Percentiles rank a stretch among this genome's conserved stretches.
These are phyloP conservation scores for human (Homo sapiens) DNA, from an alignment of 2,113 vertebrate genomes.

Conservation along the genomic window DNA sequence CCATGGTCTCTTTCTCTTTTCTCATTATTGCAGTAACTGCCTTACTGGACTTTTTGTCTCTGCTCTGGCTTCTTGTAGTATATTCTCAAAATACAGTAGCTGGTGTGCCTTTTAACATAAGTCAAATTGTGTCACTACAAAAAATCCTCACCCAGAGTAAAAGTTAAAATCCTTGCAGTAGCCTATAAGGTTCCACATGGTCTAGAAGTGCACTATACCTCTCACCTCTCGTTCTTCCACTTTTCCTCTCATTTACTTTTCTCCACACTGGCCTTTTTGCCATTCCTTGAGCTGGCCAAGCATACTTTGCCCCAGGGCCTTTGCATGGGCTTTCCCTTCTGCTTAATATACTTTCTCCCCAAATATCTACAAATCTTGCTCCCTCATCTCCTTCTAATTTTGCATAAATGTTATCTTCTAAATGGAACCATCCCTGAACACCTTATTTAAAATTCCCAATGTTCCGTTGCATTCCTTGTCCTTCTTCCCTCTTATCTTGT, in stretches of 20 bases:
- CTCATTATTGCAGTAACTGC: background rate
- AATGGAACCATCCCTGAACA: background rate
- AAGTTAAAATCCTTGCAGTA: background rate
- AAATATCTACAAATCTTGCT: background rate
- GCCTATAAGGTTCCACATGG: background rate
- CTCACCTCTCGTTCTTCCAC: background rate
- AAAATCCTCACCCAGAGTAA: background rate
- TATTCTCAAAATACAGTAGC: background rate
- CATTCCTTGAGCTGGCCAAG: background rate
- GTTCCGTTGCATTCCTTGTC: background rate
- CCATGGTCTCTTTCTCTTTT: background rate
- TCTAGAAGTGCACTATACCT: background rate
- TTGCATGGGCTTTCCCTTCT: background rate
- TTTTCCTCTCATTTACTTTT: background rate
- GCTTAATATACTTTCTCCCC: background rate
- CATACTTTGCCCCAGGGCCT: background rate
- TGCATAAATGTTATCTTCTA: background rate
- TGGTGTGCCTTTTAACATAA: background rate
- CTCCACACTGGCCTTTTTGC: background rate
- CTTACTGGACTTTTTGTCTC: background rate
- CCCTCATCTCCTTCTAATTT: background rate
- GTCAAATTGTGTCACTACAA: background rate
- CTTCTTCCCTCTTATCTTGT: background rate
- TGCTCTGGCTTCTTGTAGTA: background rate
- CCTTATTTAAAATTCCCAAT: background rate